phyloP scores from a whole-genome alignment of 2,797 vertebrate genomes.

The Trachops cirrhosus region DNA sequence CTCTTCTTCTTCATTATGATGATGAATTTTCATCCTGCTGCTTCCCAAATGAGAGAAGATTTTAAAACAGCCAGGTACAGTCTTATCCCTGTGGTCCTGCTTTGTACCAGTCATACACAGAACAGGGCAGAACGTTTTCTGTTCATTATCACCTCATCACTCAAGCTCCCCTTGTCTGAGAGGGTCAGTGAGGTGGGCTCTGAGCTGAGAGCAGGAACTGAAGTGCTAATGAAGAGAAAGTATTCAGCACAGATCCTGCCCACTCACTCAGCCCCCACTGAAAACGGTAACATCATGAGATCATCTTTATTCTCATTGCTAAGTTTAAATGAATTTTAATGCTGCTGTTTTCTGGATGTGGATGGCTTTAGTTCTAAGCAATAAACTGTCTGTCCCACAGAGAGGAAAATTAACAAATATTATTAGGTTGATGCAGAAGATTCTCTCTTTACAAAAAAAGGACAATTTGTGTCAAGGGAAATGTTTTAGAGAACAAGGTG shows the following conservation, averaged over 20 bases:
- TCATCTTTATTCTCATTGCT: constrained; percentile 20
- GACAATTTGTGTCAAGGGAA: background rate
- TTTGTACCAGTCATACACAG: constrained; percentile 27
- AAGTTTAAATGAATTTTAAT: constrained; percentile 41
- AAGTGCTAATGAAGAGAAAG: constrained; percentile 63
- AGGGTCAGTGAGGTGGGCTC: constrained; percentile 22
- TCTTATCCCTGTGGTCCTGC: constrained; percentile 25
- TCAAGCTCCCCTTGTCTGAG: constrained; percentile 33
- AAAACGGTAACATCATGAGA: background rate
- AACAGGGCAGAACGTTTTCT: constrained; percentile 27
- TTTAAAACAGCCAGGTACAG: background rate
- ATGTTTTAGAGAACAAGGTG: constrained; percentile 12
- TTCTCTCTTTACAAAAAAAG: background rate
- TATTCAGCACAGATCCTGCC: constrained; percentile 15
- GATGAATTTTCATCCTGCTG: constrained; percentile 42
- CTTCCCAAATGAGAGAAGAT: constrained; percentile 45
- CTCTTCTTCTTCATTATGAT: background rate
- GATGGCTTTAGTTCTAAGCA: constrained; percentile 9
- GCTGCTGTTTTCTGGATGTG: background rate
- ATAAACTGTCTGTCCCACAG: background rate
- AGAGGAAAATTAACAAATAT: constrained; percentile 38
- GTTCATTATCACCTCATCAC: constrained; percentile 63
- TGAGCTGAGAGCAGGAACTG: background rate
- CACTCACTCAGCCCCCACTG: background rate
- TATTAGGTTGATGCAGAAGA: constrained; percentile 15